Evolutionary conservation across 1,140 invertebrate species (phyloP), one percentile per base, ranked within the genome.

Genomic region (Asbolus verrucosus): DNA sequence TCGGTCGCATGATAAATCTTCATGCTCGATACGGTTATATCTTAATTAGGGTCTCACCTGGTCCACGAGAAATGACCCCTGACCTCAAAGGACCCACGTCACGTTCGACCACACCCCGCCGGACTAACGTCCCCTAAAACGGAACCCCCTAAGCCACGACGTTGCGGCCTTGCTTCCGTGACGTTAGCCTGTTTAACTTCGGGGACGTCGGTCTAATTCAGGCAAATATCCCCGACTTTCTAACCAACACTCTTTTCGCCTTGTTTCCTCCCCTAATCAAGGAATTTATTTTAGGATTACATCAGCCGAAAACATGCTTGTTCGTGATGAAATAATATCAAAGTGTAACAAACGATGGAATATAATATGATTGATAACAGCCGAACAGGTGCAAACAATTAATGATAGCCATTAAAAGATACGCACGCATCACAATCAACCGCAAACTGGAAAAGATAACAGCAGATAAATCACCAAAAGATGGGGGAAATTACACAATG

Each of bases 21-120:
- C 39, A 14, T 38, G 39, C 15, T 16, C 13, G 39, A 43, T 54
- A 54, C n/a, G 46, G 46, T 27, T 27, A 13, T 54, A 24, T 54
- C 46, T 43, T 54, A 54, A 54, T 54, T 24, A 54, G 46, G 46
- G 46, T 24, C 21, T 54, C 46, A 54, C 46, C 46, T 54, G 46
- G 46, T 9, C 13, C 13, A 43, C 5, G 33, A 14, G 15, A 43
- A 16, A 5, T 14, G 46, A 54, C 46, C 46, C 46, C 21, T 54
- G 46, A 54, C 46, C 46, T 54, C 46, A 11, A 8, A 2, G 46
- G 46, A 54, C 46, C 46, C 46, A 54, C 46, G 46, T 27, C 46
- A 54, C 46, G 19, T 27, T 54, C 46, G 46, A 54, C 21, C 41
- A 16, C 4, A 9, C 14, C 46, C 21, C 14, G 11, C 21, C 41